phyloP scores from a whole-genome alignment of 1,140 invertebrate genomes.

The Dendroctonus valens region DNA sequence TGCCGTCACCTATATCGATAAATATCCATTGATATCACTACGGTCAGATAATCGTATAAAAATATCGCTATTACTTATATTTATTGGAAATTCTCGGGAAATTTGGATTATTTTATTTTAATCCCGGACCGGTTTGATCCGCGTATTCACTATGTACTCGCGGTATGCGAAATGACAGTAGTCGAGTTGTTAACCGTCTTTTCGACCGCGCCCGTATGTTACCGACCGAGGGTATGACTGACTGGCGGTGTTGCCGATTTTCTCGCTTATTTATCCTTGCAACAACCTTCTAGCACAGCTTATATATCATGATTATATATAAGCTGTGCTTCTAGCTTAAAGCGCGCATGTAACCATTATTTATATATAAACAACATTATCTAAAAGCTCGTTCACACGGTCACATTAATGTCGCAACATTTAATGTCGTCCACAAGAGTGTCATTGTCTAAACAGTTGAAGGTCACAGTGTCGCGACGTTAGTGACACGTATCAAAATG shows the following conservation, averaged over 20 bases:
- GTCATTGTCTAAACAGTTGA: too few species aligned
- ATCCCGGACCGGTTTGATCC: background rate
- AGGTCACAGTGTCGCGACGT: too few species aligned
- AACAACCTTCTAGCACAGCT: background rate
- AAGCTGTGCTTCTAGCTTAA: background rate
- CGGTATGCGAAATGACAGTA: constrained; percentile 32
- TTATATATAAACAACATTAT: too few species aligned
- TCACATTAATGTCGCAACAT: too few species aligned
- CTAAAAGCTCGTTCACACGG: too few species aligned
- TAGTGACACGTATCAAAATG: too few species aligned
- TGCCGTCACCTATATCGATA: constrained; percentile 24
- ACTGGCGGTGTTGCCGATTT: constrained; percentile 13
- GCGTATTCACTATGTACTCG: background rate
- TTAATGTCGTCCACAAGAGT: too few species aligned
- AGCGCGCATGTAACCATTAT: background rate
- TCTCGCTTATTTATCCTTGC: background rate
- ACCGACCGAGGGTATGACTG: constrained; percentile 36
- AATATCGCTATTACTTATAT: too few species aligned
- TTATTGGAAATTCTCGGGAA: too few species aligned
- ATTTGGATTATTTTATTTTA: background rate
- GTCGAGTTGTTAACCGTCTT: constrained; percentile 29
- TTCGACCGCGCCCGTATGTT: constrained; percentile 38
- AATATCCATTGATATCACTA: constrained; percentile 27
- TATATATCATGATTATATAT: background rate
- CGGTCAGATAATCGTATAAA: too few species aligned